Percentiles rank a stretch among this genome's conserved stretches.
Evolutionary conservation across 2,888 invertebrate genomes (phyloP).

Genomic region (Gymnoscelis rufifasciata): DNA sequence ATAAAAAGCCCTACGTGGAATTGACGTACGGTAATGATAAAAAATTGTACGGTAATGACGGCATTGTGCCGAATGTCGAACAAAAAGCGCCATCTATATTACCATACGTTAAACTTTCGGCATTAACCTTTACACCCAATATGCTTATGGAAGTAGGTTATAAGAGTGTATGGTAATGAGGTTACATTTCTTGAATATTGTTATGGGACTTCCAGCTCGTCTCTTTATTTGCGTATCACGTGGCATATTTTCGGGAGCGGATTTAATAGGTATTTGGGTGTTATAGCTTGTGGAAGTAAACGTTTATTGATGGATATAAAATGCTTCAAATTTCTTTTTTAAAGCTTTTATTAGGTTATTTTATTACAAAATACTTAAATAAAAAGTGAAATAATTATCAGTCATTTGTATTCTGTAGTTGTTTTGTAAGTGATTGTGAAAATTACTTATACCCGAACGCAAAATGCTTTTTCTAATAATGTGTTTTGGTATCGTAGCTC

Average conservation of each 20-base stretch:
- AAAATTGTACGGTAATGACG: conserved; percentile 1
- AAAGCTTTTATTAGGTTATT: no score
- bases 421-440: no score
- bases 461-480: no score
- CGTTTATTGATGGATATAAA: no score
- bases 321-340: no score
- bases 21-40: not conserved
- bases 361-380: no score
- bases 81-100: conserved; percentile 4
- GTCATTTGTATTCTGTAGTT: no score
- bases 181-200: conserved; percentile 25
- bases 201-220: conserved; percentile 13
- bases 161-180: conserved; percentile 18
- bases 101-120: conserved; percentile 4
- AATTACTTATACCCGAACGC: no score
- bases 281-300: no score
- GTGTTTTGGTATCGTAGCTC: no score
- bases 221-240: not conserved
- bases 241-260: not conserved
- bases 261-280: no score
- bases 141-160: conserved; percentile 17
- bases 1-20: not conserved
- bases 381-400: no score
- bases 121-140: conserved; percentile 6
- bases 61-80: not conserved